These are phyloP conservation scores for Clarias gariepinus DNA, from an alignment of 2,113 vertebrate species.

Conservation along the genomic window DNA sequence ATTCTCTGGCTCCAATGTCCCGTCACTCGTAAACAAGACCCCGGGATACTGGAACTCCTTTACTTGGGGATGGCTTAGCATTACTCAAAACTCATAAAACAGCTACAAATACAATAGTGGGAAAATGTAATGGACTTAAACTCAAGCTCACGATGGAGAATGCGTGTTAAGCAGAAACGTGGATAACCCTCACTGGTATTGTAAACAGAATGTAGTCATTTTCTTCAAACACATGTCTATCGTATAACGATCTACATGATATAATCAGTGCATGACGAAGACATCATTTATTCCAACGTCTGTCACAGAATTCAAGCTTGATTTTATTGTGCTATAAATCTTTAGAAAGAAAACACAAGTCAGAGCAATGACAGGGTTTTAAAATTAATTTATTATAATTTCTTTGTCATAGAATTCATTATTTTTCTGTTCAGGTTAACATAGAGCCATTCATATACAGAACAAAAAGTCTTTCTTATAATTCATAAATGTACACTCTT, in stretches of 20 bases:
- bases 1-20: too few relatives aligned
- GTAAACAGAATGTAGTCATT: background rate
- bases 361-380: conserved; percentile 57
- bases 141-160: background rate
- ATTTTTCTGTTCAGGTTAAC: conserved; percentile 72
- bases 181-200: background rate
- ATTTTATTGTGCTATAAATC: background rate
- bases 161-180: background rate
- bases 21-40: too few relatives aligned
- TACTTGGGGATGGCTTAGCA: background rate
- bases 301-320: background rate
- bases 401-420: conserved; percentile 74
- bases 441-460: conserved; percentile 77
- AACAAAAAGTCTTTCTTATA: conserved; percentile 63
- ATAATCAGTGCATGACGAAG: background rate
- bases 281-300: background rate
- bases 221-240: background rate
- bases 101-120: background rate
- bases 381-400: conserved; percentile 80
- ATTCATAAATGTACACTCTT: conserved; percentile 71
- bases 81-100: background rate
- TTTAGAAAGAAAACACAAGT: conserved; percentile 2
- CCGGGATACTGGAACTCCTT: too few relatives aligned
- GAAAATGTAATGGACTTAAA: too few relatives aligned
- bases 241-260: background rate